Evolutionary conservation across 2,888 invertebrate species (phyloP), one percentile per base, ranked within the genome.

Genomic region (Linnaemya tessellans): DNA sequence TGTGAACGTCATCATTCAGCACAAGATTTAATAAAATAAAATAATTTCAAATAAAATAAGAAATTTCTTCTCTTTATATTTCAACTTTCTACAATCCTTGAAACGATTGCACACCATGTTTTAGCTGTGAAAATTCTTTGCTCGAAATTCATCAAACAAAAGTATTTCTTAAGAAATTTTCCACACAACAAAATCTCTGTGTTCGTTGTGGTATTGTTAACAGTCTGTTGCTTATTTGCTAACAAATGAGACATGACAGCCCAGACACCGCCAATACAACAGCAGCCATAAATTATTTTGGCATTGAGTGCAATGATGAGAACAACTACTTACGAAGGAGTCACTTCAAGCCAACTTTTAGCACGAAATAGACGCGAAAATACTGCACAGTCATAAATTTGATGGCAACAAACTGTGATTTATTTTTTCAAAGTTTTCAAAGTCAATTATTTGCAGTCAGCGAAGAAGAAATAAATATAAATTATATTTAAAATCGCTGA

Each of bases 191-290:
- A n/a, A 7, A 30, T 46, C n/a, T 46, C 9, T 0, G 22, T 22
- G 0, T 25, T 9, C n/a, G n/a, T 41, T 54, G 10, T 51, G 41
- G 22, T 41, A 60, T 35, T 51, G 46, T 62, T 60, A 60, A 78
- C 35, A 54, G 62, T 62, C 43, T 54, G 62, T 71, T 79, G 70
- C 51, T 60, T 25, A 82, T 65, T 71, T 77, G 70, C n/a, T n/a
- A 78, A 67, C 71, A 83, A 83, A 78, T 78, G 65, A 51, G 43
- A 78, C 78, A 70, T 74, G 73, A 62, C 78, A 83, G 54, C 22
- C 46, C 43, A 74, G 62, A 64, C 80, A 71, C 51, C 43, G 49
- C 54, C n/a, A 54, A 43, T 15, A 46, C 51, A 43, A 18, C 15
- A 62, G 22, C 15, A 54, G 68, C 35, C 20, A 81, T 41, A 65